These are phyloP conservation scores for Rousettus leschenaultii DNA, from an alignment of 2,113 vertebrate genomes.

Conservation along the genomic window DNA sequence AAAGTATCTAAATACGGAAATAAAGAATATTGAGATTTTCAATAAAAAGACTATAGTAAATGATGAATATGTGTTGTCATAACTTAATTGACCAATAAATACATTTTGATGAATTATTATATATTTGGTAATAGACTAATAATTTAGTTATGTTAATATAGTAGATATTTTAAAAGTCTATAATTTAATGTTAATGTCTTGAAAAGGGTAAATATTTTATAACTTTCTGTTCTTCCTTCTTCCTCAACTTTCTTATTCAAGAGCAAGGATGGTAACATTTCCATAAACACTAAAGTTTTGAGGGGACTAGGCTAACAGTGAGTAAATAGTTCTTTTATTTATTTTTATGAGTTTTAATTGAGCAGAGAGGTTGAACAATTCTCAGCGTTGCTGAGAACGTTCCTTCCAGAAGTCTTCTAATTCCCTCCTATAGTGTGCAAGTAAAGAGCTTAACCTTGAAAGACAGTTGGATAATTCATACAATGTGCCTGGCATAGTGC, in stretches of 20 bases:
- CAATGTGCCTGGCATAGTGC: background rate
- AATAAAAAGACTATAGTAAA: background rate
- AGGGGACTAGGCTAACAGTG: background rate
- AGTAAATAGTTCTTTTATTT: background rate
- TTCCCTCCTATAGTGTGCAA: background rate
- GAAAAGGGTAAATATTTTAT: background rate
- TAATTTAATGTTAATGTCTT: background rate
- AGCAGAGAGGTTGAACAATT: background rate
- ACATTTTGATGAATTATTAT: background rate
- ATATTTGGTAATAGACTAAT: background rate
- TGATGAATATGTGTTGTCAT: background rate
- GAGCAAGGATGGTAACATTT: background rate
- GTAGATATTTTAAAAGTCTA: background rate
- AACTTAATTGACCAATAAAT: background rate
- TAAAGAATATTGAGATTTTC: background rate
- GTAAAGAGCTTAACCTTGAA: background rate
- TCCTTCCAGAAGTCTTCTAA: background rate
- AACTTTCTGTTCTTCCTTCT: background rate
- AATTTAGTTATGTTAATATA: background rate
- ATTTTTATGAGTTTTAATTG: constrained; percentile 22
- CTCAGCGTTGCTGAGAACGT: background rate
- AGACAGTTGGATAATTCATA: background rate
- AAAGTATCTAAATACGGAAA: background rate
- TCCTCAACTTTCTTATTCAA: background rate
- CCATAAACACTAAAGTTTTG: background rate